A percentile compares a stretch with the other conserved stretches of the same genome.
phyloP scores from a whole-genome alignment of 1,140 invertebrate species.

The Lasaia peninsularis region DNA sequence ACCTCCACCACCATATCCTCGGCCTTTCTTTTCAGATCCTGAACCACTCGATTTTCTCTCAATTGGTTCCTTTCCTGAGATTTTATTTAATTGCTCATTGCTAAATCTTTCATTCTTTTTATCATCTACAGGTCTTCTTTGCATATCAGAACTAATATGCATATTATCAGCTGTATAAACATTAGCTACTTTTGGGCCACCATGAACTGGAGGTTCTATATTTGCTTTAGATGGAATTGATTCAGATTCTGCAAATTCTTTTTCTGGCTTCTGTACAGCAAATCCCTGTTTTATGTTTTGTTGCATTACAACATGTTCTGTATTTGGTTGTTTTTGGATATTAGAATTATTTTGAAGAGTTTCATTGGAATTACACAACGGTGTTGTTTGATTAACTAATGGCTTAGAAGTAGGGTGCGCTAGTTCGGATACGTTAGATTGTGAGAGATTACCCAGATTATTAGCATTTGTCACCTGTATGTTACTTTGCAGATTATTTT shows the following conservation, averaged over 20 bases:
- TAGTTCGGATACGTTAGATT: slow-evolving; percentile 32
- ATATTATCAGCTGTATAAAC: slow-evolving; percentile 43
- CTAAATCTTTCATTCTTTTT: slow-evolving; percentile 54
- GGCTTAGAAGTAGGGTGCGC: slow-evolving; percentile 26
- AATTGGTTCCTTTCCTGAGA: slow-evolving; percentile 58
- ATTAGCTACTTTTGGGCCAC: slow-evolving; percentile 33
- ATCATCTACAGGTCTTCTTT: slow-evolving; percentile 50
- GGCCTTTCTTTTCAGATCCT: slow-evolving; percentile 73
- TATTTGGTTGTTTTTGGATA: slow-evolving; percentile 32
- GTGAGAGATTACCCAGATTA: slow-evolving; percentile 28
- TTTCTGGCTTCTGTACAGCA: slow-evolving; percentile 49
- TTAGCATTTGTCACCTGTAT: slow-evolving; percentile 22
- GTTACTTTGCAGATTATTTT: slow-evolving; percentile 30
- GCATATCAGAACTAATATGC: slow-evolving; percentile 31
- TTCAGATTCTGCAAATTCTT: slow-evolving; percentile 59
- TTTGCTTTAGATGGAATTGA: slow-evolving; percentile 55
- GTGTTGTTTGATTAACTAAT: slow-evolving; percentile 36
- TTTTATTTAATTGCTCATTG: slow-evolving; percentile 56
- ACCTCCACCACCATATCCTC: slow-evolving; percentile 58
- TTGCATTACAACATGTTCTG: slow-evolving; percentile 38
- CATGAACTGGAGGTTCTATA: slow-evolving; percentile 37
- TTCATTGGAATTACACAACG: slow-evolving; percentile 33
- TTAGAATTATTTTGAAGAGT: slow-evolving; percentile 35
- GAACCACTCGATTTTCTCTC: slow-evolving; percentile 75
- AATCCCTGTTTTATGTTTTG: slow-evolving; percentile 36